These are phyloP conservation scores for Agrenia bidenticulata DNA, from an alignment of 2,888 invertebrate genomes.

Conservation along the genomic window DNA sequence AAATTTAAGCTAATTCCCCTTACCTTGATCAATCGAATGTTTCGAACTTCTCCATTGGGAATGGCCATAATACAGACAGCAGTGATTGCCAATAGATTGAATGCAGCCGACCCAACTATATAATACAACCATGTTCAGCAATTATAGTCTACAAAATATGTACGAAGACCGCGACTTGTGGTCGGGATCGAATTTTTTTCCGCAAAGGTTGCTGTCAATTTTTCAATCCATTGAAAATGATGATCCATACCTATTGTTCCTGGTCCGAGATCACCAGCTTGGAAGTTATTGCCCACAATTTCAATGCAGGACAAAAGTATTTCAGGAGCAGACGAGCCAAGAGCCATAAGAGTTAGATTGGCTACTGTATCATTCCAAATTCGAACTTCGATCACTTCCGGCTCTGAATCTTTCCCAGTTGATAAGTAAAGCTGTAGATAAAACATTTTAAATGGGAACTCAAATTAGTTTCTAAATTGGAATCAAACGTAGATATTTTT, in stretches of 20 bases:
- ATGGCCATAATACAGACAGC: conserved; percentile 61
- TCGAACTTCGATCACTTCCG: conserved; percentile 59
- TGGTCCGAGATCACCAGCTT: conserved; percentile 61
- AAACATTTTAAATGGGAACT: too few species aligned
- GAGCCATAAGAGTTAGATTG: conserved; percentile 63
- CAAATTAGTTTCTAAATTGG: too few species aligned
- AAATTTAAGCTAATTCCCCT: background rate
- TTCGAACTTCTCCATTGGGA: conserved; percentile 57
- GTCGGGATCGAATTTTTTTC: too few species aligned
- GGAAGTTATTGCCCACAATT: conserved; percentile 57
- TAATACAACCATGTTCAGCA: background rate
- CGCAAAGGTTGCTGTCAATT: too few species aligned
- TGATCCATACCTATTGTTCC: conserved; percentile 64
- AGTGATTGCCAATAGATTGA: conserved; percentile 62
- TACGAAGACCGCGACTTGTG: too few species aligned
- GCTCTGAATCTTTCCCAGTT: conserved; percentile 54
- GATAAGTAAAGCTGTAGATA: conserved; percentile 47
- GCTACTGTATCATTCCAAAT: conserved; percentile 63
- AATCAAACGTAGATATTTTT: too few species aligned
- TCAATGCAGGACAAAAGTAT: conserved; percentile 62
- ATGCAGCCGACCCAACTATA: conserved; percentile 61
- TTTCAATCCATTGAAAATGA: too few species aligned
- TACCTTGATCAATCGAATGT: conserved; percentile 59
- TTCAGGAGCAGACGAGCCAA: conserved; percentile 63
- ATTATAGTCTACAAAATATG: too few species aligned